Base-by-base conservation (phyloP, 1,140 invertebrate species). In the Heterodera carotae region DNA sequence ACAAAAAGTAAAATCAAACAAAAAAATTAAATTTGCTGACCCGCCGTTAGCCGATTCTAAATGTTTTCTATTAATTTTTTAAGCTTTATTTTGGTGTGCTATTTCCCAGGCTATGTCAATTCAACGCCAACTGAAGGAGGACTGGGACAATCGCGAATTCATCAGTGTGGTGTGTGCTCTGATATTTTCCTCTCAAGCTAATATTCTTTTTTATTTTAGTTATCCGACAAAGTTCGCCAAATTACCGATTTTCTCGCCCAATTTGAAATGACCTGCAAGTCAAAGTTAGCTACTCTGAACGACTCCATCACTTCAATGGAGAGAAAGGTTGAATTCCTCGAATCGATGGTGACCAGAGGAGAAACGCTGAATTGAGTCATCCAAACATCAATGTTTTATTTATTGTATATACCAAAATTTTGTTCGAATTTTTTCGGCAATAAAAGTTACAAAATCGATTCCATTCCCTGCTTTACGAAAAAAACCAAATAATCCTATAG, bases 121-220 rank as follows among this genome's bases (percentile, higher is more conserved):
- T 64, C 80, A 81, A 43, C 80, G 80, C 18, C 80, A 81, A 76
- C 62, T 81, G 33, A 82, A 82, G 31, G 80, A 81, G 74, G 80
- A 81, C 64, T 81, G 80, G 80, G 80, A 81, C 43, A 77, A 81
- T 64, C 77, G 80, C 25, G 80, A 82, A 36, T 82, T 83, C 33
- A 73, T 80, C 25, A 75, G 80, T 31, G 39, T 83, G 8, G 75
- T 81, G 2, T 31, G 62, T 29, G 3, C 25, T 31, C 25, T 7
- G 31, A 71, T 31, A 22, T 18, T 56, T 56, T 56, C 18, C 12
- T 15, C 15, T 18, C 22, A 22, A 71, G 0, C 33, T 34, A 18
- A 70, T 5, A 53, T n/a, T 48, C 34, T 12, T 12, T 22, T 34
- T 1, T 69, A 8, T 12, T 56, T 25, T n/a, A 74, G 72, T 36